Evolutionary conservation across 2,113 vertebrate species (phyloP), one percentile per base, ranked within the genome.

Genomic region (Macrotis lagotis): DNA sequence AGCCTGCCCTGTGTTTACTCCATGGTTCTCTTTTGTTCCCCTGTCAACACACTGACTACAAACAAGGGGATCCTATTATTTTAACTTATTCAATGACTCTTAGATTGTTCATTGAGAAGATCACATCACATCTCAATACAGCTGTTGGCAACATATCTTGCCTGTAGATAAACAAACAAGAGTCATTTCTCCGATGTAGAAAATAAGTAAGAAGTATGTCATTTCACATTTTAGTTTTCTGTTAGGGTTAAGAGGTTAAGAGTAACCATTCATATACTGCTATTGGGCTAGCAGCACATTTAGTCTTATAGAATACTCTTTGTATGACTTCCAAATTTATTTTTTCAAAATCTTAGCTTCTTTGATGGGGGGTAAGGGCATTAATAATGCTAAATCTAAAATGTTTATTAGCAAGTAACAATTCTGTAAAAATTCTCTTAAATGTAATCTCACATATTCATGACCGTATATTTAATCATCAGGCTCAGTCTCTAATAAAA

Each of bases 11-110:
- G 55, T 97, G 95, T 96, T 96, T 96, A 93, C 37, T 59, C 50
- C 48, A 96, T 52, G 28, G 48, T 96, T 96, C 48, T 93, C 49
- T 96, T 97, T 97, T 96, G 48, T 96, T 95, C 95, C 91, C 91
- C 96, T 97, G 95, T 97, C 96, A 97, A 96, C 93, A 96, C 91
- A 89, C 50, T 95, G 90, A 92, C 89, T 94, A 51, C 74, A 95
- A 94, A 96, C 89, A 89, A 95, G 92, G 94, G 91, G 93, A 96
- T 88, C 93, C 90, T 94, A 95, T 97, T 95, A 95, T 96, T 94
- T 95, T 52, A 90, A 66, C 48, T 96, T 95, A 93, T 88, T 97
- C 89, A 11, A 83, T 88, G 91, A 55, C 48, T 97, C 31, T 53
- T 37, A 47, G 49, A 50, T 53, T 96, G 52, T 91, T 97, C 94